These are phyloP conservation scores for Seriola dumerili DNA, from an alignment of 2,113 vertebrate species.

Conservation along the genomic window DNA sequence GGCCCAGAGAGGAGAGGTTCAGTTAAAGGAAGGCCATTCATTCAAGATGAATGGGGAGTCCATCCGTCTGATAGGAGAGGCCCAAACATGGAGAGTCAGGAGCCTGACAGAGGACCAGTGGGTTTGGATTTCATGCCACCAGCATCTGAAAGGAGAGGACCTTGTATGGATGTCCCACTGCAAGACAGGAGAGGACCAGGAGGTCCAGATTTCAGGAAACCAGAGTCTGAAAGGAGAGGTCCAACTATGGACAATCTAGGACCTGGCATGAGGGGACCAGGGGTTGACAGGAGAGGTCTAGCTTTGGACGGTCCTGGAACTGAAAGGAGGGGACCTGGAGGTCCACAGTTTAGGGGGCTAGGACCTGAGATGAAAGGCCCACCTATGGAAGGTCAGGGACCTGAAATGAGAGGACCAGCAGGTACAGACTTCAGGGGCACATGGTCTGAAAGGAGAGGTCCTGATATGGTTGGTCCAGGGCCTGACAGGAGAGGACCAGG, in stretches of 20 bases:
- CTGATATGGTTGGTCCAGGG: background rate
- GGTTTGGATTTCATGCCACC: conserved; percentile 6
- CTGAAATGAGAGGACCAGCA: conserved; percentile 7
- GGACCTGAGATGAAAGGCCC: conserved; percentile 14
- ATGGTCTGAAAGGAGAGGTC: conserved; percentile 34
- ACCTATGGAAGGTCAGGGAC: background rate
- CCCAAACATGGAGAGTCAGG: conserved; percentile 35
- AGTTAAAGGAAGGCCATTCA: conserved; percentile 32
- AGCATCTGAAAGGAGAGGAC: conserved; percentile 13
- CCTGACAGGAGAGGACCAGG: conserved; percentile 26
- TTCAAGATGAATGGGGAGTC: conserved; percentile 34
- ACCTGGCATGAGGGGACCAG: conserved; percentile 23
- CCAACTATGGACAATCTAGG: background rate
- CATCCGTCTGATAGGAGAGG: conserved; percentile 36
- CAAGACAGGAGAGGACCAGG: conserved; percentile 26
- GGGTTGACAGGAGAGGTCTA: conserved; percentile 15
- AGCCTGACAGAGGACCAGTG: conserved; percentile 17
- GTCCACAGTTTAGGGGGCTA: conserved; percentile 19
- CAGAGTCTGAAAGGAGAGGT: background rate
- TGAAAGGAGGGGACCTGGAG: conserved; percentile 2
- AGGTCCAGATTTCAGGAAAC: conserved; percentile 8
- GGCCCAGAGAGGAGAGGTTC: conserved; percentile 22
- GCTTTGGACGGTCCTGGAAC: background rate
- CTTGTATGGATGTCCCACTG: background rate
- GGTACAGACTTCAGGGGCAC: conserved; percentile 38